Conservation (phyloP, 2,888 invertebrate species). For the Glyphotaelius pellucidus region DNA sequence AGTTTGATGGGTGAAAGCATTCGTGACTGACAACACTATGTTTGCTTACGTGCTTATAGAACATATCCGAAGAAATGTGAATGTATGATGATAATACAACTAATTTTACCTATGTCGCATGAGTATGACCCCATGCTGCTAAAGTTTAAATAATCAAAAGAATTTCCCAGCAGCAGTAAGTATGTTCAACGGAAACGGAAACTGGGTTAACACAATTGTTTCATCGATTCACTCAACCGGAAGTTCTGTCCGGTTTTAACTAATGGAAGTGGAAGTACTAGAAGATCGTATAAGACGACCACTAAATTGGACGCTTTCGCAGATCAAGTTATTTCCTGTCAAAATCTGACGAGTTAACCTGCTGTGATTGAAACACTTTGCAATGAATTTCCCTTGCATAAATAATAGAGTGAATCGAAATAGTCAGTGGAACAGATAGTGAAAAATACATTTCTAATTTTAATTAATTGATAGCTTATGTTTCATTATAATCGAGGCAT, state of each 20-base stretch:
- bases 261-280: background rate
- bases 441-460: background rate
- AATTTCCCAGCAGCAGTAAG: background rate
- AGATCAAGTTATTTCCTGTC: slow-evolving; percentile 9
- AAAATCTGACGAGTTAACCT: background rate
- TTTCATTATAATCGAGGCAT: background rate
- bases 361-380: background rate
- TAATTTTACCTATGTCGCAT: background rate
- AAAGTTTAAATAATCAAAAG: background rate
- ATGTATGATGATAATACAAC: background rate
- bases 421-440: background rate
- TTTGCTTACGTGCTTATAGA: background rate
- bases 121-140: background rate
- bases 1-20: background rate
- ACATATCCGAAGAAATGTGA: background rate
- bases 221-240: slow-evolving; percentile 27
- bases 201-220: slow-evolving; percentile 23
- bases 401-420: background rate
- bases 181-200: background rate
- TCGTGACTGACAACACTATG: background rate
- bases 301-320: background rate
- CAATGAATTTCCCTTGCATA: background rate
- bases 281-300: background rate
- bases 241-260: background rate
- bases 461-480: background rate